Conservation (phyloP, 2,888 invertebrate species). For the Ophioninae sp. region DNA sequence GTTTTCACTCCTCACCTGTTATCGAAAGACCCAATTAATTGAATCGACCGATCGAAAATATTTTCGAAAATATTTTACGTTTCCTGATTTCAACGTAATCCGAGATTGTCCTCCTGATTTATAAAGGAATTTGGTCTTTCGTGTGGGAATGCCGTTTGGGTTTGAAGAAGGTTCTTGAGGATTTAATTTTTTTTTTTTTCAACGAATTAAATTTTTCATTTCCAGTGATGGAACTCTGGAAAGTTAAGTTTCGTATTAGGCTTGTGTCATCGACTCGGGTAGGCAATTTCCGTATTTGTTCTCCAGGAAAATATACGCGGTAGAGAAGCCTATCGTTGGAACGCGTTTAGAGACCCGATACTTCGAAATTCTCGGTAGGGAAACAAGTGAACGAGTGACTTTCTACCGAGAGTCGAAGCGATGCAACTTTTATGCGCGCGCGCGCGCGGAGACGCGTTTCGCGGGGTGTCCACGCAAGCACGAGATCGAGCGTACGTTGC, state of each 20-base stretch:
- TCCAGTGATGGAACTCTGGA: too few relatives aligned
- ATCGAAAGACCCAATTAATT: constrained; percentile 20
- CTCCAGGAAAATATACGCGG: constrained; percentile 55
- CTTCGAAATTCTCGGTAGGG: constrained; percentile 41
- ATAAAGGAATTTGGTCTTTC: too few relatives aligned
- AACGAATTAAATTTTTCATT: too few relatives aligned
- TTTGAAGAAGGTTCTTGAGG: too few relatives aligned
- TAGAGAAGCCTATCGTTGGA: constrained; percentile 28
- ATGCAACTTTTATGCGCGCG: constrained; percentile 18
- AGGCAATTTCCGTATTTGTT: constrained; percentile 64
- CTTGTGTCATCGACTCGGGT: constrained; percentile 11
- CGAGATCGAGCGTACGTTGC: constrained; percentile 42
- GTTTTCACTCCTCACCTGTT: constrained; percentile 44
- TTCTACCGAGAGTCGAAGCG: constrained; percentile 46
- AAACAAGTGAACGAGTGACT: constrained; percentile 56
- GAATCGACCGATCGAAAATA: background rate
- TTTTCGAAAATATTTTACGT: too few relatives aligned
- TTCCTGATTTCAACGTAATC: too few relatives aligned
- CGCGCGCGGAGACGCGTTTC: background rate
- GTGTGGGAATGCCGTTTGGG: too few relatives aligned
- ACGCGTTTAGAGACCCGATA: constrained; percentile 40
- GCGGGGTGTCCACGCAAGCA: constrained; percentile 24
- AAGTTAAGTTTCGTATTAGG: too few relatives aligned
- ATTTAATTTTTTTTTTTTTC: too few relatives aligned
- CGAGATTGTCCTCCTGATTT: background rate